Base-by-base conservation (phyloP, 2,113 vertebrate species). In the Gnathonemus longibarbis region DNA sequence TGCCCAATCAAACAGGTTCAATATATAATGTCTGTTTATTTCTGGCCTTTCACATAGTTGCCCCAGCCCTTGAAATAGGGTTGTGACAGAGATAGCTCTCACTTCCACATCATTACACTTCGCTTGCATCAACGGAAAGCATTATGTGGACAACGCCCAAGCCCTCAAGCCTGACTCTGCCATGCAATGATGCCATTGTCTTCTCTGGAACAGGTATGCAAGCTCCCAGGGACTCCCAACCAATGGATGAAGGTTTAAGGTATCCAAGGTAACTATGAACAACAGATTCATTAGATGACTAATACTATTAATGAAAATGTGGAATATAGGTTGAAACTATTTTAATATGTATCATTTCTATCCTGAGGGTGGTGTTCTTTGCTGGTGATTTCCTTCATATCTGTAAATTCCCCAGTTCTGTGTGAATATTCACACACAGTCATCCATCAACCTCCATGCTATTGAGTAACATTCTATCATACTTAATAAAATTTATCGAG, bases 271-370 rank as follows among this genome's bases (percentile, higher is more conserved):
- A 74, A 88, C 58, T 62, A 45, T 10, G n/a, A 45, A 66, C 13
- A 45, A 62, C 46, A 77, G 62, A 93, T 86, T 31, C 17, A 89
- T 84, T 1, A 45, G n/a, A 84, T 85, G 50, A 56, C 46, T 50
- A 3, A 56, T 3, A 50, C 4, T 39, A 80, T 80, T 42, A 42
- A 77, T 77, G 35, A 77, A 42, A 77, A 77, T 17, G 13, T 77
- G 35, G 11, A 77, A 80, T 80, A 39, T 80, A 7, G 17, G 17
- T 80, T 80, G 35, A 39, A 80, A 80, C 35, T 42, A 39, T 70
- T 31, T 70, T 70, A 70, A 70, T 27, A 27, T 27, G 62, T 70
- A 70, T 70, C 27, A 31, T 13, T 70, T 31, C 62, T 31, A 13
- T 70, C 27, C 27, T 31, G 62, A 70, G 62, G 74, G 74, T 80